Percentiles rank a stretch among this genome's conserved stretches.
phyloP scores from a whole-genome alignment of 2,888 invertebrate genomes.

The Uropetala carovei region DNA sequence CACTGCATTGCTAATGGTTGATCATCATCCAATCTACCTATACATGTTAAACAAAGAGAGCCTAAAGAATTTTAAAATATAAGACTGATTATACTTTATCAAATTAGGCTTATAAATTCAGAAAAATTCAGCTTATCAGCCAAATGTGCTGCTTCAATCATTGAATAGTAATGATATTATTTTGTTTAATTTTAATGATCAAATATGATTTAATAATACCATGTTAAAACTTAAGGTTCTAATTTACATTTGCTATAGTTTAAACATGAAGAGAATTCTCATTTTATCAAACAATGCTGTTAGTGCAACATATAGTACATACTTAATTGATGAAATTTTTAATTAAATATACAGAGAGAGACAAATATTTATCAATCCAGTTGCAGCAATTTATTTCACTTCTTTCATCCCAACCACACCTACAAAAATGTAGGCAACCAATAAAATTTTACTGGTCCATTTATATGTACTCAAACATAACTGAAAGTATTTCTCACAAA shows the following conservation, averaged over 20 bases:
- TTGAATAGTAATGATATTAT: too few species aligned
- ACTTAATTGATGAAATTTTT: not conserved
- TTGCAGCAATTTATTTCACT: not conserved
- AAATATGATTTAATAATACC: not conserved
- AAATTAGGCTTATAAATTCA: too few species aligned
- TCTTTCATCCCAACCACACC: conserved; percentile 28
- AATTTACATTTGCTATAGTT: not conserved
- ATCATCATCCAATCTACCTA: too few species aligned
- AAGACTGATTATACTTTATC: too few species aligned
- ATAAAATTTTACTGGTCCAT: conserved; percentile 11
- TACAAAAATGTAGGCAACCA: conserved; percentile 42
- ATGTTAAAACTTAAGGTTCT: not conserved
- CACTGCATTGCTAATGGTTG: too few species aligned
- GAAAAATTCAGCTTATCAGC: too few species aligned
- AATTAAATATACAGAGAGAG: not conserved
- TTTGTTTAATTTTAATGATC: not conserved
- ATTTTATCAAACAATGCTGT: not conserved
- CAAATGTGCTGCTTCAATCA: too few species aligned
- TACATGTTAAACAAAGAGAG: too few species aligned
- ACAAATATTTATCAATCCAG: not conserved
- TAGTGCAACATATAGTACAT: not conserved
- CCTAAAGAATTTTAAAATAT: too few species aligned
- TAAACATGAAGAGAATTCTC: not conserved
- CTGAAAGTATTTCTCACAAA: not conserved
- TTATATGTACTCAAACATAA: conserved; percentile 37